A percentile compares a stretch with the other conserved stretches of the same genome.
Conservation (phyloP, 2,888 invertebrate genomes). For the Xanthia togata region DNA sequence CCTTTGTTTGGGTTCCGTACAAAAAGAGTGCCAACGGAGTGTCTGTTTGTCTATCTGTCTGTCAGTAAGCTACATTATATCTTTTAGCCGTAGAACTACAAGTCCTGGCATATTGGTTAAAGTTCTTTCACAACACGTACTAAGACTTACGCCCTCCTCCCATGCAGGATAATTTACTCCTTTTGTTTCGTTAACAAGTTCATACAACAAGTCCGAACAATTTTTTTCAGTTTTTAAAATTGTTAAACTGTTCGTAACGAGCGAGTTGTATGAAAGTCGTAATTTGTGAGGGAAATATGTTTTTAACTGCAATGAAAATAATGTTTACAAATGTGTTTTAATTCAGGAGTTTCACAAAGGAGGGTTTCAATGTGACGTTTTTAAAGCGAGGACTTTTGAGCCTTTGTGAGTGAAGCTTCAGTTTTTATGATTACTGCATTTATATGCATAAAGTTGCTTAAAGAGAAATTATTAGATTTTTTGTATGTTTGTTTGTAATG, state of each 20-base stretch:
- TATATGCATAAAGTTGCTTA: not conserved
- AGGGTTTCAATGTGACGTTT: not conserved
- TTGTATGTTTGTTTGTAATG: too few species aligned
- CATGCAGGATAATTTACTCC: not conserved
- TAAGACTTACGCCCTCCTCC: not conserved
- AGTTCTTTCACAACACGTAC: not conserved
- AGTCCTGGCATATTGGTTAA: not conserved
- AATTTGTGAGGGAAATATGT: not conserved
- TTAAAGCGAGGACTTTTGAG: not conserved
- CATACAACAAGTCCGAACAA: not conserved
- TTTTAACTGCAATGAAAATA: not conserved
- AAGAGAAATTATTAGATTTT: too few species aligned
- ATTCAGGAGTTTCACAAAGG: not conserved
- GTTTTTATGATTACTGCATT: not conserved
- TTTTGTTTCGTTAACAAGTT: not conserved
- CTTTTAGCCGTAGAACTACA: too few species aligned
- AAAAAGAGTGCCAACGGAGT: too few species aligned
- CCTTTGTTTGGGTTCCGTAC: not conserved
- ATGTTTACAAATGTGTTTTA: constrained; percentile 5
- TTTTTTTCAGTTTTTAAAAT: not conserved
- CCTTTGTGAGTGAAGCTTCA: not conserved
- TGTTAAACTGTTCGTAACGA: constrained; percentile 7
- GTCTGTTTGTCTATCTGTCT: too few species aligned
- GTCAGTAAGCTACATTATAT: too few species aligned
- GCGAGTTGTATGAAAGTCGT: not conserved